A percentile compares a stretch with the other conserved stretches of the same genome.
phyloP scores from a whole-genome alignment of 2,113 vertebrate species.

The Scomber colias region DNA sequence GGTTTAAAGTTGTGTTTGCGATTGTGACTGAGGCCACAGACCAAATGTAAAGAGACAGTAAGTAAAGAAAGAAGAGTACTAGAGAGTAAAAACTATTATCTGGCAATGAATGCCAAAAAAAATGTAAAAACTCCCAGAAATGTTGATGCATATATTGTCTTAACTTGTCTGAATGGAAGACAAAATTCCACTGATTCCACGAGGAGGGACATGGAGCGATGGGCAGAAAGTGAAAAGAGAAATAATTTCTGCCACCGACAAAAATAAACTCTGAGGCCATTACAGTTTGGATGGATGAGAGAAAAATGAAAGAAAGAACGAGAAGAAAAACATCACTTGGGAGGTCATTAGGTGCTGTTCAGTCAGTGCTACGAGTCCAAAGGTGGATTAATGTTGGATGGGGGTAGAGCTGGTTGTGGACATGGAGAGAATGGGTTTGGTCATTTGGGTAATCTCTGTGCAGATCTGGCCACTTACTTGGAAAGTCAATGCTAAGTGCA shows the following conservation, averaged over 20 bases:
- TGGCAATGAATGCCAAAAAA: not conserved
- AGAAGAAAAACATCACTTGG: conserved; percentile 44
- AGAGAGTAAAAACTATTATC: not conserved
- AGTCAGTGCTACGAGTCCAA: conserved; percentile 15
- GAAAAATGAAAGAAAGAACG: conserved; percentile 13
- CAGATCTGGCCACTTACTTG: conserved; percentile 73
- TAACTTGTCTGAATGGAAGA: not conserved
- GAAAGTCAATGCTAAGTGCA: conserved; percentile 69
- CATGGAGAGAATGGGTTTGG: conserved; percentile 54
- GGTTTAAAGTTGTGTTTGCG: not conserved
- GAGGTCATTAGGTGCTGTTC: conserved; percentile 53
- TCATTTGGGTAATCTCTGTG: conserved; percentile 74
- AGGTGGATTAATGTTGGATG: conserved; percentile 26
- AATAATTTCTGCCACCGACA: not conserved
- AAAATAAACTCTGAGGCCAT: not conserved
- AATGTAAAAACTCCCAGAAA: not conserved
- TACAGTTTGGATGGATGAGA: conserved; percentile 12
- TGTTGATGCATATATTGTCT: not conserved
- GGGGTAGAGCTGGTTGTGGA: conserved; percentile 46
- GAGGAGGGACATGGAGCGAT: not conserved
- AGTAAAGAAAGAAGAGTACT: not conserved
- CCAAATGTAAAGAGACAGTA: not conserved
- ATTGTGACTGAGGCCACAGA: not conserved
- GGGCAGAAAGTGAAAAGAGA: not conserved
- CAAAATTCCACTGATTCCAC: not conserved